A percentile compares a stretch with the other conserved stretches of the same genome.
These are phyloP conservation scores for Ia io DNA, from an alignment of 2,113 vertebrate genomes.

Conservation along the genomic window DNA sequence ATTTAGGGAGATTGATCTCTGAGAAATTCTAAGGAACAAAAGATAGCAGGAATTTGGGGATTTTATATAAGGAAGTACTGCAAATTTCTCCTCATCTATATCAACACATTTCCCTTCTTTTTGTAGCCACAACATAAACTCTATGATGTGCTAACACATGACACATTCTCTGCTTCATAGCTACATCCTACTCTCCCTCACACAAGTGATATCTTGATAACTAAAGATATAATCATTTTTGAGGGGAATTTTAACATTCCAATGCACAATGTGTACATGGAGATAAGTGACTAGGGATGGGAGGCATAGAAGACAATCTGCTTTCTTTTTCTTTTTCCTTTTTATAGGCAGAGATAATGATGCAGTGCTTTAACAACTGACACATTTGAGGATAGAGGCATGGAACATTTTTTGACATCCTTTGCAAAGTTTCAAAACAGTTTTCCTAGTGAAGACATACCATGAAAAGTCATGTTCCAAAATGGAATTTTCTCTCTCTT, in stretches of 20 bases:
- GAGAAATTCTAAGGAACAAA: neutral
- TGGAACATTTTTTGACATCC: neutral
- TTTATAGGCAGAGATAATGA: neutral
- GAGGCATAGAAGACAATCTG: neutral
- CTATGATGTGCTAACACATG: neutral
- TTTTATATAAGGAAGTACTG: neutral
- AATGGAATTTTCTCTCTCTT: neutral
- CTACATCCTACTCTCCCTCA: neutral
- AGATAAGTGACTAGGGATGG: neutral
- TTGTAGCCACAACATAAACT: neutral
- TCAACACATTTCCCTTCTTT: neutral
- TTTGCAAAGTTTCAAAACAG: neutral
- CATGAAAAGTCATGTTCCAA: neutral
- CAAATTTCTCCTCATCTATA: neutral
- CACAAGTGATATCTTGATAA: neutral
- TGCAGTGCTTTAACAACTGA: neutral
- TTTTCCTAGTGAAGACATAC: neutral
- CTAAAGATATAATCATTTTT: neutral
- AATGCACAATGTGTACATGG: neutral
- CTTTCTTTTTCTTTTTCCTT: neutral
- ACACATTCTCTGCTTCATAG: neutral
- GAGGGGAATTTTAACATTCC: neutral
- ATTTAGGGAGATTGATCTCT: neutral
- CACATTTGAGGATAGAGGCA: neutral
- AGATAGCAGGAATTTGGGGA: neutral